A percentile compares a stretch with the other conserved stretches of the same genome.
These are phyloP conservation scores for Lutjanus argentimaculatus DNA, from an alignment of 2,797 vertebrate species.

Conservation along the genomic window DNA sequence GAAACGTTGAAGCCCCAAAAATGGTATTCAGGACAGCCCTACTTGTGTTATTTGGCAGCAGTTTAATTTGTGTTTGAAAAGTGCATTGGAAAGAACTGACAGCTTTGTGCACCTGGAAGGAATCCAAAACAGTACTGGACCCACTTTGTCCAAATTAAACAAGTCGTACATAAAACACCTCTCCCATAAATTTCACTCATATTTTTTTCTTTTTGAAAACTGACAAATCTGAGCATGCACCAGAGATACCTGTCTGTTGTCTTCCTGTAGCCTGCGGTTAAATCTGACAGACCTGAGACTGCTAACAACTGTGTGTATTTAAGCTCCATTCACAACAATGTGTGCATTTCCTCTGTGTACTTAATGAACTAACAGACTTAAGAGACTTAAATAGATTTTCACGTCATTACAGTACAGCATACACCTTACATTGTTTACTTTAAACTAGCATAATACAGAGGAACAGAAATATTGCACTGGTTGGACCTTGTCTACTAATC, in stretches of 20 bases:
- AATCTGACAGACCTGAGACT: constrained; percentile 31
- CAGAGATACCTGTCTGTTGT: constrained; percentile 22
- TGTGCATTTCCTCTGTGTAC: constrained; percentile 9
- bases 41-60: background rate
- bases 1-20: too few relatives aligned
- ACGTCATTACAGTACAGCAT: constrained; percentile 4
- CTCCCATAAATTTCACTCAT: background rate
- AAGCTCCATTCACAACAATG: constrained; percentile 22
- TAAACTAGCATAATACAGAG: background rate
- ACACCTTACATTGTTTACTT: background rate
- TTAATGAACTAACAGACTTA: background rate
- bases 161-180: background rate
- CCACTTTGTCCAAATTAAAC: background rate
- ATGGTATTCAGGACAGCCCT: too few relatives aligned
- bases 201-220: background rate
- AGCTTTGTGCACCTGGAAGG: background rate
- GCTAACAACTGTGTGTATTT: constrained; percentile 19
- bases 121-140: constrained; percentile 1
- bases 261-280: constrained; percentile 34
- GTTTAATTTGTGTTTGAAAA: constrained; percentile 3
- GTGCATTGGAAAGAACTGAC: background rate
- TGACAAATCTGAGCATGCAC: constrained; percentile 24
- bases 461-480: background rate
- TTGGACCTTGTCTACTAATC: background rate
- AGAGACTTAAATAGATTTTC: constrained; percentile 2